Evolutionary conservation across 2,888 invertebrate species (phyloP).

Genomic region (Dendrolimus houi): DNA sequence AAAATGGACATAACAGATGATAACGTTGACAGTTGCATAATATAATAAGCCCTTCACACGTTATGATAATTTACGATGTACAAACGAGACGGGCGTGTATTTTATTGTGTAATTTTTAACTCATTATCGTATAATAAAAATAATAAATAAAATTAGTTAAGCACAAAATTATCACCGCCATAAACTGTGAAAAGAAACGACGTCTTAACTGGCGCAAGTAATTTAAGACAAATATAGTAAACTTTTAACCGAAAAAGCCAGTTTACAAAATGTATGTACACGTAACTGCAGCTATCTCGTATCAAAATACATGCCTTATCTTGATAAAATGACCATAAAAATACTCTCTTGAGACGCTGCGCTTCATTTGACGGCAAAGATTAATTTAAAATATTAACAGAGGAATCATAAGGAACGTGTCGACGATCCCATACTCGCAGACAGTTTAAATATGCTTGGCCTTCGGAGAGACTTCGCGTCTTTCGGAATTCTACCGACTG

Average conservation of each 20-base stretch:
- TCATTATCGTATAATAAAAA: too few relatives aligned
- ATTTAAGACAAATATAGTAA: slow-evolving; percentile 1
- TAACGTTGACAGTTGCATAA: too few relatives aligned
- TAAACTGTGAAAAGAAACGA: background rate
- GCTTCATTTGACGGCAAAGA: background rate
- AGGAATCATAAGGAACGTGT: background rate
- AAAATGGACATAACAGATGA: too few relatives aligned
- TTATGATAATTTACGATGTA: too few relatives aligned
- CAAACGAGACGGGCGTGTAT: too few relatives aligned
- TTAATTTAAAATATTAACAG: background rate
- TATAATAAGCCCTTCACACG: too few relatives aligned
- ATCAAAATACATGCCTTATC: slow-evolving; percentile 18
- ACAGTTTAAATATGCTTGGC: too few relatives aligned
- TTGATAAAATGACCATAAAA: slow-evolving; percentile 27
- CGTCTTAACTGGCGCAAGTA: background rate
- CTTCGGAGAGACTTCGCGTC: too few relatives aligned
- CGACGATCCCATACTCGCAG: too few relatives aligned
- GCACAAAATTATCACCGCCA: background rate
- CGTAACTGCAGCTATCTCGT: slow-evolving; percentile 15
- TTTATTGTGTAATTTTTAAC: too few relatives aligned
- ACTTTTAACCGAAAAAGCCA: background rate
- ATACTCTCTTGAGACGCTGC: slow-evolving; percentile 4
- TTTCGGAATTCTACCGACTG: too few relatives aligned
- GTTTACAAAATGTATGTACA: slow-evolving; percentile 7
- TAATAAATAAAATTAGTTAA: too few relatives aligned